Evolutionary conservation across 1,140 invertebrate genomes (phyloP), one percentile per base, ranked within the genome.

Genomic region (Nasonia giraulti): DNA sequence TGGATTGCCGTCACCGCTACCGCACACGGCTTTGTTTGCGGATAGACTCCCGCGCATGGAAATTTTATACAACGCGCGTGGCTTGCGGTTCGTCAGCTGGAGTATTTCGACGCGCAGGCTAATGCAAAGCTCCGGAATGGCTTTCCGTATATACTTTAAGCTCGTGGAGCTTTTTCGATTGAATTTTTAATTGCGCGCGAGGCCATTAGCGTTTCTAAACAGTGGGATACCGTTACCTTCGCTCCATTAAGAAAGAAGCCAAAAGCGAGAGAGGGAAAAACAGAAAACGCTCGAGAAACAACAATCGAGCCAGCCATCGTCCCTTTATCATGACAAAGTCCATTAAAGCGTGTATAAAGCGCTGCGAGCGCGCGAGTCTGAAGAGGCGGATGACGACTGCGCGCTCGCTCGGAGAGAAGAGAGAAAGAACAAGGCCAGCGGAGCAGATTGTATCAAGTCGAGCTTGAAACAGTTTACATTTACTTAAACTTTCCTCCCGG

Each of bases 401-500:
- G 17, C 40, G 40, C 40, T 7, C 40, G 31, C 17, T 6, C 23
- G 20, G 69, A 40, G 69, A 40, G 27, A 55, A 37, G n/a, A 55
- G 44, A 50, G 47, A 37, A n/a, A 33, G 78, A 81, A 73, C 68
- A 73, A 73, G 80, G 66, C 80, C 40, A 81, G 66, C 62, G 74
- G 47, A 66, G 55, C 31, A 86, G 87, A 90, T 90, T 89, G 88
- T 88, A 91, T 89, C 89, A 88, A 88, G 86, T 91, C 89, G 88
- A 89, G 87, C 88, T 86, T 87, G 89, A 91, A 91, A 90, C 88
- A 86, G 88, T 91, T 91, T 90, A 90, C 90, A 91, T 91, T 92
- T 90, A 90, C 88, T 89, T 88, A 91, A 91, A 91, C 89, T 91
- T 91, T 90, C 37, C 75, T 88, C 87, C 86, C 55, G 84, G 84